Percentiles rank a stretch among this genome's conserved stretches.
Conservation (phyloP, 2,797 vertebrate species). For the Pipistrellus pygmaeus region DNA sequence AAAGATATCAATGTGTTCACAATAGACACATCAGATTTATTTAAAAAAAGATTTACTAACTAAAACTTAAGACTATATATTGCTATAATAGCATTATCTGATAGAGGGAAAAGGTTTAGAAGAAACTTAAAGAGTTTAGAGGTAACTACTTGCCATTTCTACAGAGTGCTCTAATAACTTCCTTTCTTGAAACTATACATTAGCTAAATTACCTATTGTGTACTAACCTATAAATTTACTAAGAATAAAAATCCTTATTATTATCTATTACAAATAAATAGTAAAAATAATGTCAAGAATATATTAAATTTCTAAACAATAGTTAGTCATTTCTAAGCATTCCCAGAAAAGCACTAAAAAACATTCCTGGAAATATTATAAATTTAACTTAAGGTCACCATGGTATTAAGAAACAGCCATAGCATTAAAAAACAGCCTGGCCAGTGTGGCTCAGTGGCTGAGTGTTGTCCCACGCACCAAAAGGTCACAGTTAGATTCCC, state of each 20-base stretch:
- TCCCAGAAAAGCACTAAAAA: slow-evolving; percentile 44
- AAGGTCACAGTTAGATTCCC: no score
- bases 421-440: no score
- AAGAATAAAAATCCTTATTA: slow-evolving; percentile 1
- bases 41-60: slow-evolving; percentile 11
- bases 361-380: slow-evolving; percentile 12
- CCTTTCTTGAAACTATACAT: slow-evolving; percentile 57
- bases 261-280: slow-evolving; percentile 52
- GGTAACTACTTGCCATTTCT: slow-evolving; percentile 36
- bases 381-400: background rate
- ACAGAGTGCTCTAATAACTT: slow-evolving; percentile 54
- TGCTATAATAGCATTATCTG: slow-evolving; percentile 28
- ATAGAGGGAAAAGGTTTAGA: background rate
- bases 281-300: slow-evolving; percentile 54
- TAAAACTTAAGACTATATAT: slow-evolving; percentile 52
- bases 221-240: slow-evolving; percentile 53
- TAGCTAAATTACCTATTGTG: slow-evolving; percentile 51
- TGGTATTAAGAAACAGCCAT: background rate
- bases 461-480: no score
- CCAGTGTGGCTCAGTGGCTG: no score
- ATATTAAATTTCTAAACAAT: slow-evolving; percentile 62
- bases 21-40: background rate
- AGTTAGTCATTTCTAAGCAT: background rate
- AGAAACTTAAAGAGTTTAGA: slow-evolving; percentile 50
- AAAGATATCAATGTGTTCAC: slow-evolving; percentile 32